Evolutionary conservation across 1,140 invertebrate genomes (phyloP).

Genomic region (Xylocopa sonorina): DNA sequence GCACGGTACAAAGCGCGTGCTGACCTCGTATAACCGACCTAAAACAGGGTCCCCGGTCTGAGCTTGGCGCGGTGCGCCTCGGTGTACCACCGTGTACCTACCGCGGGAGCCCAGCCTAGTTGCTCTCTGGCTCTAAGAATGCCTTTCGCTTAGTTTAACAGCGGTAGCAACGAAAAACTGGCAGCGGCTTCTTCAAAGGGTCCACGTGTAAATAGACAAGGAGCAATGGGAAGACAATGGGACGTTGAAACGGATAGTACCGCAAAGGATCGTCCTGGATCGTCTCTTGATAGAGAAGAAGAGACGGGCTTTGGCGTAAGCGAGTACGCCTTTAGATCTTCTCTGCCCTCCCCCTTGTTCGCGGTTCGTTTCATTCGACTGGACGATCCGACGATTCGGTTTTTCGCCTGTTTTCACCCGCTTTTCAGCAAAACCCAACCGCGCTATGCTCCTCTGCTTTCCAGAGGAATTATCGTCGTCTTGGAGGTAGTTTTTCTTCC

Average conservation of each 20-base stretch:
- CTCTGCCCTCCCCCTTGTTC: conserved; percentile 53
- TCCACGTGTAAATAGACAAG: conserved; percentile 65
- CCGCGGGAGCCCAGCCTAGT: conserved; percentile 58
- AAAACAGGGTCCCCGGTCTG: conserved; percentile 59
- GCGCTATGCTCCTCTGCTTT: neutral
- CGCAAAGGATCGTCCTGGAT: conserved; percentile 57
- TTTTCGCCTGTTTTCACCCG: conserved; percentile 62
- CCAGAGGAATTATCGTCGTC: conserved; percentile 11
- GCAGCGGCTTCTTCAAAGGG: conserved; percentile 74
- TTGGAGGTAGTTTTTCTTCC: neutral
- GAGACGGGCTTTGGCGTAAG: conserved; percentile 51
- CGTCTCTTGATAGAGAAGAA: conserved; percentile 68
- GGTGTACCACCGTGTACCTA: conserved; percentile 62
- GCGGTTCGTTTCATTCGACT: conserved; percentile 67
- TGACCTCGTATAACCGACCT: conserved; percentile 68
- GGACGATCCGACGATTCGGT: conserved; percentile 33
- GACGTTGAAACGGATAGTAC: conserved; percentile 73
- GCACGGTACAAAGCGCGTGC: conserved; percentile 65
- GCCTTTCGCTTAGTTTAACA: conserved; percentile 79
- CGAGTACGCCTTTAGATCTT: conserved; percentile 1
- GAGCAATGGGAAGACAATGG: conserved; percentile 73
- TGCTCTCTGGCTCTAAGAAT: conserved; percentile 62
- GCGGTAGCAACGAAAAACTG: conserved; percentile 67
- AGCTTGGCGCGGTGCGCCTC: conserved; percentile 48
- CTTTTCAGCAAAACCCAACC: conserved; percentile 55